Base-by-base conservation (phyloP, 2,888 invertebrate genomes). In the Drosophila kanekoi region DNA sequence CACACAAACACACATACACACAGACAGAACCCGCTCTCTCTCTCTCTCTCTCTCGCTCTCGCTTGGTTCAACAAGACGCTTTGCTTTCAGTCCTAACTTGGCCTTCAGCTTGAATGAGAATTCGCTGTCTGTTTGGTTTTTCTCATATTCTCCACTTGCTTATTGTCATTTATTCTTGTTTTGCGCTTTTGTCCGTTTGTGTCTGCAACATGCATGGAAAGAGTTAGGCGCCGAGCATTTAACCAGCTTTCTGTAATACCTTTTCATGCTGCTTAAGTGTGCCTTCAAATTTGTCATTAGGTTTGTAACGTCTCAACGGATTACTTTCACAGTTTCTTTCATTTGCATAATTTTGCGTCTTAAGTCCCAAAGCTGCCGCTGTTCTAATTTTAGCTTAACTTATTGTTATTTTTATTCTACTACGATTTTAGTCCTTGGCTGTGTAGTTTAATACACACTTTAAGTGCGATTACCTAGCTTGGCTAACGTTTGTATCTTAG, bases 121-220 rank as follows among this genome's bases (percentile, higher is more conserved):
- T 45, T 37, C 28, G 43, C 44, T 45, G 44, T 54, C 49, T 49
- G 44, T 20, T 62, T 79, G 57, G 20, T 52, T 54, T 59, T 48
- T 59, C 70, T 68, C 58, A 60, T 72, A 66, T 79, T 79, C 28
- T 28, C 72, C 69, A 69, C 65, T 85, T 69, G 66, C 68, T 72
- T 72, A 57, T 71, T 82, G 73, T 81, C 87, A 78, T 87, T 87
- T 87, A 69, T 87, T 79, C 62, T 66, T 61, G 69, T 78, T 69
- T 56, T 70, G 61, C 73, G 57, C 43, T 58, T 58, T 58, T 61
- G 23, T 49, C 37, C 56, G 51, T 60, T 57, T 48, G 20, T 62
- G 45, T 59, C 43, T 64, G 20, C 49, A 59, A 41, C 43, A 57
- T 53, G 8, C 35, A 9, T 41, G 49, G 20, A n/a, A 28, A 16